phyloP scores from a whole-genome alignment of 2,888 invertebrate genomes.

The Crematogaster levior region DNA sequence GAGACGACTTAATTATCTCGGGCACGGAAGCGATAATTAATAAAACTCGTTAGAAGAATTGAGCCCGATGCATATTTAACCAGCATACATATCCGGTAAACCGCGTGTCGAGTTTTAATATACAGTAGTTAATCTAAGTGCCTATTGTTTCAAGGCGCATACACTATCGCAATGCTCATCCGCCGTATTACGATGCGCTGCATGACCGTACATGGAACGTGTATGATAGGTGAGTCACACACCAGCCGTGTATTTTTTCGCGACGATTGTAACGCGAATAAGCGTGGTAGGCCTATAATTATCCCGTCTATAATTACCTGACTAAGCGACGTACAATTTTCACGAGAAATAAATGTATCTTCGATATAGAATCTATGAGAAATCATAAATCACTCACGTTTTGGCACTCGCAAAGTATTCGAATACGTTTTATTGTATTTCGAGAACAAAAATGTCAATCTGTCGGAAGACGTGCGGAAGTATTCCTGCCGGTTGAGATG shows the following conservation, averaged over 20 bases:
- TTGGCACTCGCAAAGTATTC: background rate
- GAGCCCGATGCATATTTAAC: slow-evolving; percentile 54
- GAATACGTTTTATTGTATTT: background rate
- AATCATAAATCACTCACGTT: background rate
- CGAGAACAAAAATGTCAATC: background rate
- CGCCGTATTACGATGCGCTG: slow-evolving; percentile 65
- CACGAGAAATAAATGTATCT: background rate
- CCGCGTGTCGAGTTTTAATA: slow-evolving; percentile 66
- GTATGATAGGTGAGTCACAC: slow-evolving; percentile 69
- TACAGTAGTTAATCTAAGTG: slow-evolving; percentile 69
- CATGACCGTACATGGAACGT: slow-evolving; percentile 64
- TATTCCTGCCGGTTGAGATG: background rate
- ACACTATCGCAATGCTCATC: slow-evolving; percentile 57
- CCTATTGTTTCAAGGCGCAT: slow-evolving; percentile 71
- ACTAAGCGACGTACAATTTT: slow-evolving; percentile 39
- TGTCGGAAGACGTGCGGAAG: background rate
- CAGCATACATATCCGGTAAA: slow-evolving; percentile 46
- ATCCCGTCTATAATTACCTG: slow-evolving; percentile 27
- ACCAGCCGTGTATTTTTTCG: slow-evolving; percentile 57
- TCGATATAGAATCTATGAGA: background rate
- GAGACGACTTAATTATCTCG: slow-evolving; percentile 24
- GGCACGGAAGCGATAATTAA: slow-evolving; percentile 38
- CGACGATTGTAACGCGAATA: slow-evolving; percentile 58
- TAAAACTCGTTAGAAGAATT: slow-evolving; percentile 47
- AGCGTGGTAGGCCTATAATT: slow-evolving; percentile 33